These are phyloP conservation scores for Dendroctonus ponderosae DNA, from an alignment of 1,140 invertebrate genomes.

Conservation along the genomic window DNA sequence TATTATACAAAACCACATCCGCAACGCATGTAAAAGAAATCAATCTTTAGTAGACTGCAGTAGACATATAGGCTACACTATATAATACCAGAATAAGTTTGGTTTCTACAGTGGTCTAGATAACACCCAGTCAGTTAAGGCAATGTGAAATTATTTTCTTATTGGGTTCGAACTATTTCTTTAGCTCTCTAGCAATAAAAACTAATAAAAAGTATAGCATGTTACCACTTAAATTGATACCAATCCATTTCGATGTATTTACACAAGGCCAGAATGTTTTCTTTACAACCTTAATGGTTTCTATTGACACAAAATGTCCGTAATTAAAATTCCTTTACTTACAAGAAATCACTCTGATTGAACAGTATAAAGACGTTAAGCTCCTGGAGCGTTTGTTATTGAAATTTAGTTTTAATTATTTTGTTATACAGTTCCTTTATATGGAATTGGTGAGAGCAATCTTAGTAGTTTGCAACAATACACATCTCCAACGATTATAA, in stretches of 20 bases:
- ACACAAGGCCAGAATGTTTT: slow-evolving; percentile 18
- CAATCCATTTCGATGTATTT: slow-evolving; percentile 12
- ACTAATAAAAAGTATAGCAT: slow-evolving; percentile 9
- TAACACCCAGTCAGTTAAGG: slow-evolving; percentile 11
- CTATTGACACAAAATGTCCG: slow-evolving; percentile 3
- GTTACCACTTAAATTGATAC: slow-evolving; percentile 21
- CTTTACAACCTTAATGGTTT: slow-evolving; percentile 11
- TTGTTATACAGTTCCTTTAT: not conserved
- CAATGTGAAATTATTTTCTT: slow-evolving; percentile 25
- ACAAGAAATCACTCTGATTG: not conserved
- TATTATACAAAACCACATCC: too few relatives aligned
- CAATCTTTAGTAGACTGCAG: too few relatives aligned
- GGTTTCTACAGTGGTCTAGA: slow-evolving; percentile 22
- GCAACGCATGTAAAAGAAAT: too few relatives aligned
- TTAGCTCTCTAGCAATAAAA: slow-evolving; percentile 27
- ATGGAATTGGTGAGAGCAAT: not conserved
- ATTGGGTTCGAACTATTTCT: slow-evolving; percentile 15
- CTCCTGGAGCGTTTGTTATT: not conserved
- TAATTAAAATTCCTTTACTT: slow-evolving; percentile 16
- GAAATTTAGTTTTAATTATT: not conserved
- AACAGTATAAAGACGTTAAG: slow-evolving; percentile 10
- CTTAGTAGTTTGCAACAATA: not conserved
- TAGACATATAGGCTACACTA: too few relatives aligned
- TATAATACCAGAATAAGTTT: not conserved
- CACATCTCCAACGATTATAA: not conserved